Percentiles rank a stretch among this genome's conserved stretches.
These are phyloP conservation scores for Esox masquinongy DNA, from an alignment of 2,797 vertebrate genomes.

Conservation along the genomic window DNA sequence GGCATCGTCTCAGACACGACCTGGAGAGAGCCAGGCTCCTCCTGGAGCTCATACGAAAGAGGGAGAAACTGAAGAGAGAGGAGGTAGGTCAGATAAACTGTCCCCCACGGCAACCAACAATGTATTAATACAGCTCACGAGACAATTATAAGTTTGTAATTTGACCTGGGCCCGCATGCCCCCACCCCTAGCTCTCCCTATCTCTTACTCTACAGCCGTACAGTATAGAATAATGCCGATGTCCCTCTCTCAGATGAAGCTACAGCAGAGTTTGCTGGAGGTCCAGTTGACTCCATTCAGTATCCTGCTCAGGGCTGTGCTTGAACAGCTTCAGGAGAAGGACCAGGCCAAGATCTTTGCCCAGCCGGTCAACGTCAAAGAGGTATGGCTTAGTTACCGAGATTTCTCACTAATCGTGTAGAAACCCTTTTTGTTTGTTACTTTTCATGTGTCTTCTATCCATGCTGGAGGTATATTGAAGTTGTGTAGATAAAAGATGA, in stretches of 20 bases:
- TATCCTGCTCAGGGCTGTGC: slow-evolving; percentile 85
- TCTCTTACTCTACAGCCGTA: background rate
- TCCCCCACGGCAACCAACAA: background rate
- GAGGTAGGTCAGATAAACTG: slow-evolving; percentile 78
- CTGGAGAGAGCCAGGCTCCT: slow-evolving; percentile 91
- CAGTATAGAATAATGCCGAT: background rate
- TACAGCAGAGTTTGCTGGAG: slow-evolving; percentile 91
- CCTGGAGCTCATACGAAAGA: slow-evolving; percentile 94
- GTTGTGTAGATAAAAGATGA: background rate
- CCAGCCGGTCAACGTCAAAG: slow-evolving; percentile 90
- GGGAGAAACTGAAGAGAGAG: slow-evolving; percentile 97
- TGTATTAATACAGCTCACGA: background rate
- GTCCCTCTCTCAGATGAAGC: slow-evolving; percentile 79
- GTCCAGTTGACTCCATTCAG: slow-evolving; percentile 91
- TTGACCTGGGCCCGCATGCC: background rate
- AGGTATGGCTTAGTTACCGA: slow-evolving; percentile 72
- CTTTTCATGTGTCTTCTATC: background rate
- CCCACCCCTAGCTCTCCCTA: background rate
- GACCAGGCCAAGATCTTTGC: slow-evolving; percentile 93
- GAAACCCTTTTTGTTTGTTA: background rate
- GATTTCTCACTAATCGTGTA: background rate
- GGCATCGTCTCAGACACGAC: slow-evolving; percentile 94
- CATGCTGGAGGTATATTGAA: too few species aligned
- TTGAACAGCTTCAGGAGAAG: slow-evolving; percentile 93
- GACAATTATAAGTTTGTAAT: background rate